A percentile compares a stretch with the other conserved stretches of the same genome.
phyloP scores from a whole-genome alignment of 2,113 vertebrate species.

The Amazona vittata region DNA sequence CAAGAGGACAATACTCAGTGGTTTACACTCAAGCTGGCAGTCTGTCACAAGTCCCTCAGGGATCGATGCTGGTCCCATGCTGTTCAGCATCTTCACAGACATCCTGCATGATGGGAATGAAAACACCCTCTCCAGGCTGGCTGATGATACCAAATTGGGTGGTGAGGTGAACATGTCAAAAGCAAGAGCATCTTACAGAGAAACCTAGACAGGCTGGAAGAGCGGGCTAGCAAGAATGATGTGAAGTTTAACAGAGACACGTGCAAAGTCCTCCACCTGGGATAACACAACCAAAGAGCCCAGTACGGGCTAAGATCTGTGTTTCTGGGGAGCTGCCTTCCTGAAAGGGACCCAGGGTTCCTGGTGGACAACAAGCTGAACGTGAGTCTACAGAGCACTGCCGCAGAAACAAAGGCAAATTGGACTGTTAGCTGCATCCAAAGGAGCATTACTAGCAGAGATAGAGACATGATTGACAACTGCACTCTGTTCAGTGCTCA shows the following conservation, averaged over 20 bases:
- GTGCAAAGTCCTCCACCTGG: neutral
- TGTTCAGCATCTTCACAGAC: neutral
- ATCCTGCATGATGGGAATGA: neutral
- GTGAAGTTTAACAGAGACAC: neutral
- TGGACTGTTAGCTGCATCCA: neutral
- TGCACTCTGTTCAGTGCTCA: too few species aligned
- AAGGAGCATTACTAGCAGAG: neutral
- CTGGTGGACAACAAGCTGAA: neutral
- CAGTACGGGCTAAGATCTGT: neutral
- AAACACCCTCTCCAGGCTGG: neutral
- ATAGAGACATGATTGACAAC: neutral
- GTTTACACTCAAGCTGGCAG: neutral
- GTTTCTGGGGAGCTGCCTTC: neutral
- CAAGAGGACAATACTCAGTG: neutral
- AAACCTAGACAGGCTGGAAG: neutral
- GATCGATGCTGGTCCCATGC: neutral
- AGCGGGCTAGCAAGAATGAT: neutral
- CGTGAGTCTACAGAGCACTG: fast-evolving
- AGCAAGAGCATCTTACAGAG: neutral
- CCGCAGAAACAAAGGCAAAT: fast-evolving
- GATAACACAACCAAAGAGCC: neutral
- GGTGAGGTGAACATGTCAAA: neutral
- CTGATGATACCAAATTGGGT: neutral
- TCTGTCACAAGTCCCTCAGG: neutral
- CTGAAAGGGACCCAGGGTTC: neutral